A percentile compares a stretch with the other conserved stretches of the same genome.
These are phyloP conservation scores for Synanthedon vespiformis DNA, from an alignment of 2,888 invertebrate genomes.

Conservation along the genomic window DNA sequence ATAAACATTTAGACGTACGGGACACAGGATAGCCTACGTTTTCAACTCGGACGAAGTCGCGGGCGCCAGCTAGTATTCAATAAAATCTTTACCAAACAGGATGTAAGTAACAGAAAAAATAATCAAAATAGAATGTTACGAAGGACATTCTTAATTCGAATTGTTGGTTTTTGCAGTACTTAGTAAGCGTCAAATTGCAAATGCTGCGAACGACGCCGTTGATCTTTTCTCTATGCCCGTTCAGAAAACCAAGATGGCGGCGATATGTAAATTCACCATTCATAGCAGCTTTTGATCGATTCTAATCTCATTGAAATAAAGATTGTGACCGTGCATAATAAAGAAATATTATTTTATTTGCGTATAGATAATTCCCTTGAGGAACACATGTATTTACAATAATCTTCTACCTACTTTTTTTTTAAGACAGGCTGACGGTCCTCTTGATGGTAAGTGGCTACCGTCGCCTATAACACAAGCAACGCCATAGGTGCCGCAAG, in stretches of 20 bases:
- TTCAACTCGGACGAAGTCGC: too few relatives aligned
- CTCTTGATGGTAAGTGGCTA: too few relatives aligned
- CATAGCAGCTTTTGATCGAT: slow-evolving; percentile 29
- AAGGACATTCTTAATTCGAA: slow-evolving; percentile 23
- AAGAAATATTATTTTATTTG: background rate
- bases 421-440: background rate
- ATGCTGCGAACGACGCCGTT: slow-evolving; percentile 7
- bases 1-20: too few relatives aligned
- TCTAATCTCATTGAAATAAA: slow-evolving; percentile 21
- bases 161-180: slow-evolving; percentile 16
- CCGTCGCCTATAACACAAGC: too few relatives aligned
- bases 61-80: too few relatives aligned
- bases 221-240: slow-evolving; percentile 16
- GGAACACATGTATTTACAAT: background rate
- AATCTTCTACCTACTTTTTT: background rate
- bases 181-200: slow-evolving; percentile 18
- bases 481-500: too few relatives aligned
- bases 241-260: slow-evolving; percentile 21
- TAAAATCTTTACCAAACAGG: too few relatives aligned
- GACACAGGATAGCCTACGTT: too few relatives aligned
- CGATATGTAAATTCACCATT: slow-evolving; percentile 31
- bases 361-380: too few relatives aligned
- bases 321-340: slow-evolving; percentile 32
- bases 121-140: too few relatives aligned
- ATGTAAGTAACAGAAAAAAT: too few relatives aligned